Base-by-base conservation (phyloP, 2,113 vertebrate species). In the Arothron firmamentum region DNA sequence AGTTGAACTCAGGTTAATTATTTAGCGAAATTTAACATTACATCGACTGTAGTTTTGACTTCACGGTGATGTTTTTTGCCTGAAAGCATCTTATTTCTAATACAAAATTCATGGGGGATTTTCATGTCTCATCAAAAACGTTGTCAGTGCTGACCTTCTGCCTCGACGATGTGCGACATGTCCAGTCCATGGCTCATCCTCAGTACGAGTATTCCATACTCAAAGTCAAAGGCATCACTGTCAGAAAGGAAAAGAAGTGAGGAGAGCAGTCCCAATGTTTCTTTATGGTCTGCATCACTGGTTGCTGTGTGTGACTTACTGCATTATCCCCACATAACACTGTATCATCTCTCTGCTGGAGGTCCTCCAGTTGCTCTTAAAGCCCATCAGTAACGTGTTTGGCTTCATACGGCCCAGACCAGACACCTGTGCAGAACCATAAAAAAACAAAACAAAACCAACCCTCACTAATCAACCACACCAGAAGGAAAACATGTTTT, bases 191-290 rank as follows among this genome's bases (percentile, higher is more conserved):
- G 90, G 70, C 77, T 88, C 65, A 96, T 89, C 80, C 97, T 93
- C 82, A 95, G 82, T 0, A 99, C 78, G 79, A 95, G 79, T 8
- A 92, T 91, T 0, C 97, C 96, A 0, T 93, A 94, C 78, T 99
- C 95, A 81, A 96, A 96, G 87, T 99, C 96, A 89, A 99, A 96
- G 0, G 94, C 93, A 46, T 99, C 95, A 17, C 97, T 99, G 87
- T 70, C 85, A 88, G 53, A 56, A 14, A 65, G 2, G 5, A 54
- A 25, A 55, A 13, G 53, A 63, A 15, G 25, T 28, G 3, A 59
- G 6, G 19, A 67, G 10, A 50, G 63, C 65, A 50, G 3, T 56
- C 66, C 13, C n/a, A n/a, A 16, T 13, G 25, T 50, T 38, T 28
- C 18, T 49, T 13, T n/a, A 10, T 34, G 4, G 15, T 53, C 6